Evolutionary conservation across 92 coral and sea anemone genomes (phyloP), one percentile per base, ranked within the genome.

Genomic region (Siderastrea radians): DNA sequence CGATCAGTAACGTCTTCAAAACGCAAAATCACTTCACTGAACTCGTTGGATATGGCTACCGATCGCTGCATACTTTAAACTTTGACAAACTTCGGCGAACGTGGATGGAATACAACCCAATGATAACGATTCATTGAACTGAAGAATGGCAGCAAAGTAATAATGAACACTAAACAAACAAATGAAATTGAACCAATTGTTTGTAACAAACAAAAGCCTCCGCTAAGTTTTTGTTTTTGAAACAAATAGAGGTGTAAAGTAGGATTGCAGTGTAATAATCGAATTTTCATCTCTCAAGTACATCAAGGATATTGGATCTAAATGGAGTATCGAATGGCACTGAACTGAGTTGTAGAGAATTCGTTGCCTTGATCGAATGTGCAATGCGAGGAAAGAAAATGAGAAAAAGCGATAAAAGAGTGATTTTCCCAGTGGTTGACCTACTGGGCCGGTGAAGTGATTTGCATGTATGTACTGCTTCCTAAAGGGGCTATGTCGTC

Each of bases 211-310:
- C 68, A 77, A 77, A 58, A 26, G 81, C 81, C 53, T 58, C 45
- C 67, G 44, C 53, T 6, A 43, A 77, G 67, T 52, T 47, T 57
- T 77, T 77, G 67, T 74, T 77, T 44, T 51, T 77, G n/a, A 57
- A 58, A 4, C 48, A 45, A 77, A 77, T 16, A 59, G 68, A 6
- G 53, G 53, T 15, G 38, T n/a, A 60, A 77, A 43, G 26, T 44
- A 5, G 52, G 81, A 44, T 59, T 7, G 7, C 7, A 9, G 61
- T 49, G 43, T 10, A 73, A 11, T 50, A 3, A 72, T 2, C 15
- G 61, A 1, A n/a, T 51, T 49, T 49, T 17, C 78, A 73, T 14
- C 48, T 4, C 54, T 70, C 75, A 69, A 68, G 45, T 68, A 11
- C 49, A 45, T 68, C 77, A 19, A 16, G 78, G 78, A 52, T 74